A percentile compares a stretch with the other conserved stretches of the same genome.
phyloP scores from a whole-genome alignment of 1,140 invertebrate genomes.

The Leptopilina boulardi region DNA sequence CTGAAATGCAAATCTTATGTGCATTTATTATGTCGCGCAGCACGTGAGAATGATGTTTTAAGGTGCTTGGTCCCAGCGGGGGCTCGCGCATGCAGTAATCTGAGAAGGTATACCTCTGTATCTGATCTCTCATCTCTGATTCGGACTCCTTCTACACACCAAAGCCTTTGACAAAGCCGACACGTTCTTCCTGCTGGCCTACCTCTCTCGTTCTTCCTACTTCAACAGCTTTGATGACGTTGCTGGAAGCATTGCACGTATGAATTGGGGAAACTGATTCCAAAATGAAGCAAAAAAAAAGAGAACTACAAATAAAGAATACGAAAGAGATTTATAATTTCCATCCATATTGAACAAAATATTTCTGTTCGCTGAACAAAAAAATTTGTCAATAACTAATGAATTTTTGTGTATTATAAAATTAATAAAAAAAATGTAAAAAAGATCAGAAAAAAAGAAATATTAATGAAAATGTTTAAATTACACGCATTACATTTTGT shows the following conservation, averaged over 20 bases:
- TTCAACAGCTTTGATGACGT: not conserved
- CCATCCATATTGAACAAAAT: no score
- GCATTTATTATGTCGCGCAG: constrained; percentile 58
- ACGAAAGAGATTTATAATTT: no score
- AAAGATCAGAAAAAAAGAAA: not conserved
- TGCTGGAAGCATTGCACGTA: not conserved
- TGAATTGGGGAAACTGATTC: constrained; percentile 1
- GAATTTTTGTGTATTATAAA: no score
- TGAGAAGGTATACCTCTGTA: constrained; percentile 67
- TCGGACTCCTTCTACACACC: constrained; percentile 55
- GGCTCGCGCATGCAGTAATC: constrained; percentile 67
- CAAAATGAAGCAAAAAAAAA: not conserved
- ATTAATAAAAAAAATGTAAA: no score
- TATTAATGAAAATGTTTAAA: not conserved
- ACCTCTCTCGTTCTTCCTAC: constrained; percentile 45
- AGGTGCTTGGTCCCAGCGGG: constrained; percentile 67
- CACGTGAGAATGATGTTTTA: constrained; percentile 68
- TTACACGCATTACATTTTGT: not conserved
- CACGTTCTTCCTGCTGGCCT: constrained; percentile 50
- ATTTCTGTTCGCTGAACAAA: no score
- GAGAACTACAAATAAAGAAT: not conserved
- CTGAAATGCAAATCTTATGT: constrained; percentile 36
- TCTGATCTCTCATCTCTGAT: constrained; percentile 72
- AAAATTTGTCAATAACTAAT: no score
- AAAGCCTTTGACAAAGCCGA: constrained; percentile 72